Base-by-base conservation (phyloP, 2,888 invertebrate species). In the Leptinotarsa tumamoca region DNA sequence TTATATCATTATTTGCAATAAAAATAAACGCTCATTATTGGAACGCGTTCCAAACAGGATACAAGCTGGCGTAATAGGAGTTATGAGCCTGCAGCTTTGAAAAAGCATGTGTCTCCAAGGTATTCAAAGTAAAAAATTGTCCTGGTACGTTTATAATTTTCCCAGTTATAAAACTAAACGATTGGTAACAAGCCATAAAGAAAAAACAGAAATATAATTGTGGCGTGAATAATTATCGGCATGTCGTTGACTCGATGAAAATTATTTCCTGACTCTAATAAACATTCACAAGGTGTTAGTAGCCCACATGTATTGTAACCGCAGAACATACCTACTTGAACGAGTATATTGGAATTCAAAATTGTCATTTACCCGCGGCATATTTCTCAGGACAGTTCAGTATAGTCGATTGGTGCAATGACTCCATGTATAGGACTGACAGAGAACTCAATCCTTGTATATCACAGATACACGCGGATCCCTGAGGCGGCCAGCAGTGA, bases 1-100 rank as follows among this genome's bases (percentile, higher is more conserved):
- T 63, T 63, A 63, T 63, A 63, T 63, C 63, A 63, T 63, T 56
- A 72, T 52, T 72, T 33, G 52, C 52, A 72, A 21, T 72, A 54
- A 72, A 72, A 72, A 72, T 68, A 21, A 58, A 54, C 68, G 66
- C 68, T 73, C 50, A 73, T 68, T 68, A 68, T 50, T 68, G 43
- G 61, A 73, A 68, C 68, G 68, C 56, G 68, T 67, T 68, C 43
- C 56, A 61, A 67, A 61, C 73, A 68, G 73, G 73, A 73, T 68
- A 56, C 68, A 33, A 61, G 68, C 68, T 54, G 68, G 68, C 58
- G 49, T 73, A 68, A 73, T 73, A 58, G 67, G 61, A 71, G 18
- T 58, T 18, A 71, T 63, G 33, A 33, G 33, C 63, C 63, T 63
- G 33, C 63, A 63, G 63, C 63, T 43, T 43, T 63, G 33, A 63